Conservation (phyloP, 2,797 vertebrate species). For the Sebastes paucispinis region DNA sequence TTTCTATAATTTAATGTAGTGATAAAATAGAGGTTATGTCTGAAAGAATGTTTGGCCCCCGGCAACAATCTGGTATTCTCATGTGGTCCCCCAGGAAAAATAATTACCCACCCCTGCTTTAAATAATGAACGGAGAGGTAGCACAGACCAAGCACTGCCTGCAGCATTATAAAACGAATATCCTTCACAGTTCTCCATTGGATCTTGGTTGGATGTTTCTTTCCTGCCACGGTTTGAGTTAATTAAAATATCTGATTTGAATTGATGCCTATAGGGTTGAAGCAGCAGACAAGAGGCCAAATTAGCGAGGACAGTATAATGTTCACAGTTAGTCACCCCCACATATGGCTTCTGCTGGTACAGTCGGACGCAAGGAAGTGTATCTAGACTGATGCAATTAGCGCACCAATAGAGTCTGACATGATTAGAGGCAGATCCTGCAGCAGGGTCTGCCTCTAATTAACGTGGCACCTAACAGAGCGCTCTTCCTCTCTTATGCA, state of each 20-base stretch:
- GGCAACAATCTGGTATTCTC: no score
- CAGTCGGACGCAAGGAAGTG: constrained; percentile 8
- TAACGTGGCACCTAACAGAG: constrained; percentile 2
- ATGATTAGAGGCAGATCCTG: constrained; percentile 35
- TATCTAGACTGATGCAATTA: constrained; percentile 42
- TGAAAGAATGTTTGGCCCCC: no score
- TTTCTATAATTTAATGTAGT: no score
- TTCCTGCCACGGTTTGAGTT: background rate
- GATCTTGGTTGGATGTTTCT: background rate
- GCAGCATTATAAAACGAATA: constrained; percentile 20
- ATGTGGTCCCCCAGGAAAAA: no score
- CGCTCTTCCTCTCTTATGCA: background rate
- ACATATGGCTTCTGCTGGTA: background rate
- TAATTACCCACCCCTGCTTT: background rate
- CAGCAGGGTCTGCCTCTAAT: constrained; percentile 27
- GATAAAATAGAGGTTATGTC: no score
- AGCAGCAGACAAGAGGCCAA: constrained; percentile 5
- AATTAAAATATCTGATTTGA: constrained; percentile 17
- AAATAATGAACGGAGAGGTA: background rate
- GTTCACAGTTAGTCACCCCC: constrained; percentile 24
- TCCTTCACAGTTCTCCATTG: background rate
- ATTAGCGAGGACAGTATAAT: constrained; percentile 10
- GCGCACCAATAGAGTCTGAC: background rate
- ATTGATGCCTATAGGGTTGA: background rate
- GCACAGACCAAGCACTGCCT: background rate